phyloP scores from a whole-genome alignment of 2,888 invertebrate genomes.

The Julus scanicus region DNA sequence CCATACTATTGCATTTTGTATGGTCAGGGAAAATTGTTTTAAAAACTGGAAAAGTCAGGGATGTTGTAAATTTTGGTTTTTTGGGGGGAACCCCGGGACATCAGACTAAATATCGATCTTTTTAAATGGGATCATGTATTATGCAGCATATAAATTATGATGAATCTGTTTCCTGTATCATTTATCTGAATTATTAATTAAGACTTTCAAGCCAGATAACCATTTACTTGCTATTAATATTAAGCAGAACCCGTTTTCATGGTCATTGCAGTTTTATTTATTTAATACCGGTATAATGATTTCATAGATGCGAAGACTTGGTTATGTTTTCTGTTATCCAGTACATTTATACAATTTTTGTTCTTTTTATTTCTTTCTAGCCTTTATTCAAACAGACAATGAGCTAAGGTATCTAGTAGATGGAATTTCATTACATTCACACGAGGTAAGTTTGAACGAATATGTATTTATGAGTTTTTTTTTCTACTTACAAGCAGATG shows the following conservation, averaged over 20 bases:
- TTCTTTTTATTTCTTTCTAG: constrained; percentile 68
- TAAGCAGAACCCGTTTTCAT: background rate
- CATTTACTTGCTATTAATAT: background rate
- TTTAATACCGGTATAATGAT: background rate
- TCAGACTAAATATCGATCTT: no score
- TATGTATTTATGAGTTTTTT: background rate
- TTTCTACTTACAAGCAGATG: background rate
- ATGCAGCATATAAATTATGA: no score
- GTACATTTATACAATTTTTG: constrained; percentile 57
- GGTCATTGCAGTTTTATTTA: background rate
- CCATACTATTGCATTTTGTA: no score
- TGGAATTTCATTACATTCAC: constrained; percentile 68
- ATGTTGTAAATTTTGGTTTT: no score
- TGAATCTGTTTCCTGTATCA: background rate
- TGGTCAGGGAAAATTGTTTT: no score
- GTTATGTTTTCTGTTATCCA: background rate
- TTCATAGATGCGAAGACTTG: background rate
- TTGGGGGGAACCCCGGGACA: no score
- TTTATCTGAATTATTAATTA: background rate
- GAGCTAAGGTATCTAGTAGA: constrained; percentile 77
- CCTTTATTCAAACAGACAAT: constrained; percentile 78
- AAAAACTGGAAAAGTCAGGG: no score
- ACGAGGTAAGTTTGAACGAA: constrained; percentile 63
- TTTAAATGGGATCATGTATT: no score
- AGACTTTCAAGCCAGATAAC: background rate